Base-by-base conservation (phyloP, 1,140 invertebrate genomes). In the Tachypleus tridentatus region DNA sequence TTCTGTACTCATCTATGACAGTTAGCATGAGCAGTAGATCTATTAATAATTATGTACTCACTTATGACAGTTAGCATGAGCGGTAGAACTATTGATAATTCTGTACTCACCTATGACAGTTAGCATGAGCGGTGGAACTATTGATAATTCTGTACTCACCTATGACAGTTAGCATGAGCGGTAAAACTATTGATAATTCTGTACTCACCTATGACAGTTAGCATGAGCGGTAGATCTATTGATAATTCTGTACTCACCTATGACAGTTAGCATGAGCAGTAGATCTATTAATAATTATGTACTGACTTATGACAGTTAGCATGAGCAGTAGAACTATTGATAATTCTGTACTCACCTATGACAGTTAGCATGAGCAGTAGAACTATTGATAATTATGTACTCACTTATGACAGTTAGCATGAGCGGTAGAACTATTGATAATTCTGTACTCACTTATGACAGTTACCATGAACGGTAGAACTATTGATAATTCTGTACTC, bases 301-400 rank as follows among this genome's bases (percentile, higher is more conserved):
- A 68, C 65, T 60, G 29, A 68, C 67, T 65, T 48, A 65, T 68
- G 56, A 68, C 67, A 47, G 53, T 62, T 11, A 68, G 67, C 49
- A 64, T 66, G 29, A 29, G 29, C 29, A 2, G 29, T 29, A 29
- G 29, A 29, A 29, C 29, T 29, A 29, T 29, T 29, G 29, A 29
- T 29, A 29, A 29, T 29, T 29, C 29, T 29, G 29, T 29, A 68
- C 65, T 60, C 50, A 68, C 67, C 67, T 48, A 65, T 68, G 56
- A 68, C 67, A 47, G 53, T 62, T 11, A 68, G 67, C 49, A 64
- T 66, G 29, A 29, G 29, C 29, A 2, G 29, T 29, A 29, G 29
- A 29, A 29, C 29, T 29, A 29, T 29, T 29, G 29, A 29, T 29
- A 29, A 29, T 29, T 29, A 0, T 29, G 29, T 29, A 68, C 65